phyloP scores from a whole-genome alignment of 2,888 invertebrate genomes.

The Lamellibrachia columna region DNA sequence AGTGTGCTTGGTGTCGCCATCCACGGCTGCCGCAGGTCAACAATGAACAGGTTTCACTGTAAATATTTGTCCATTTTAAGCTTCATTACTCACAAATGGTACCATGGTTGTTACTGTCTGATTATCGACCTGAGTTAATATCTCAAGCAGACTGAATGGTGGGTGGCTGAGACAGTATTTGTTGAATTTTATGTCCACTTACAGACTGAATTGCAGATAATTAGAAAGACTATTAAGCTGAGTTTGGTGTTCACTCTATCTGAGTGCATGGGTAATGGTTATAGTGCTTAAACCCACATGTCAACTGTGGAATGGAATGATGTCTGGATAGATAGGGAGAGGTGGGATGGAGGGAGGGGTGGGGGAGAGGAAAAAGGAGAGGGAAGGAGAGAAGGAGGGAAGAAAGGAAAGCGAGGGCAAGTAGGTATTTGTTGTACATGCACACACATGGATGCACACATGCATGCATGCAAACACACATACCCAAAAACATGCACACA shows the following conservation, averaged over 20 bases:
- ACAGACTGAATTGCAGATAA: not conserved
- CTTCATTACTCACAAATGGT: not conserved
- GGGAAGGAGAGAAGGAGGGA: too few relatives aligned
- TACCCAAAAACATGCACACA: not conserved
- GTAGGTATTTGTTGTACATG: too few relatives aligned
- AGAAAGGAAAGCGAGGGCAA: too few relatives aligned
- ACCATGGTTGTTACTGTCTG: not conserved
- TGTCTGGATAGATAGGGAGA: not conserved
- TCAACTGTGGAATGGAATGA: not conserved
- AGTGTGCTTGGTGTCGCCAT: not conserved
- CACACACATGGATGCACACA: not conserved
- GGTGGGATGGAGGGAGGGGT: too few relatives aligned
- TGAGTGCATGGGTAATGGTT: not conserved
- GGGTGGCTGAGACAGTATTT: not conserved
- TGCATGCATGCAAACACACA: not conserved
- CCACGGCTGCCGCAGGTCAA: not conserved
- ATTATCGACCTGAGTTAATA: constrained; percentile 16
- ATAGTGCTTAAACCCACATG: not conserved
- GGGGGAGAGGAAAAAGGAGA: too few relatives aligned
- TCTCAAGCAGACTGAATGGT: not conserved
- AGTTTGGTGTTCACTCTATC: constrained; percentile 8
- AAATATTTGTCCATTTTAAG: constrained; percentile 11
- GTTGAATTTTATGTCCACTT: not conserved
- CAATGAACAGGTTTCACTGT: not conserved
- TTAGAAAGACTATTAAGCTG: constrained; percentile 3